phyloP scores from a whole-genome alignment of 2,797 vertebrate genomes.

The Micrastur ruficollis region DNA sequence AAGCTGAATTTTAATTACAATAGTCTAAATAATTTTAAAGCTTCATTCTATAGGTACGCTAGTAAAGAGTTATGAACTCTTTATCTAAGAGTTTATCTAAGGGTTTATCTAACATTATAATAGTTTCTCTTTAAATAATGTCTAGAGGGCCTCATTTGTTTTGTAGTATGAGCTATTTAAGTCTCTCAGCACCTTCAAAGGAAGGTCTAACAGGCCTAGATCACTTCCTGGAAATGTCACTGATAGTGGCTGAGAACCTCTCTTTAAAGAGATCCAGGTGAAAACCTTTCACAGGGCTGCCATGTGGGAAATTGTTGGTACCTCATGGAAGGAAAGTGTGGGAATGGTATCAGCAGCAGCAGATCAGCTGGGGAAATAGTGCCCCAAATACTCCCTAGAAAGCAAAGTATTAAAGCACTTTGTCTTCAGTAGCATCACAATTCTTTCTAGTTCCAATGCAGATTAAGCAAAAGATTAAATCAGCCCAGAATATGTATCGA shows the following conservation, averaged over 20 bases:
- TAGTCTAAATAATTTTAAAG: neutral
- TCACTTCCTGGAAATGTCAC: neutral
- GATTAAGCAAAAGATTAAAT: neutral
- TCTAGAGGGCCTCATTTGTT: neutral
- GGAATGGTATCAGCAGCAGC: neutral
- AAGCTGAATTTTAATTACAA: conserved; percentile 39
- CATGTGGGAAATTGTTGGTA: neutral
- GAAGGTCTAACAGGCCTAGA: neutral
- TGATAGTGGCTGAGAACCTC: neutral
- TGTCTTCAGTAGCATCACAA: neutral
- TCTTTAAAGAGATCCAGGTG: neutral
- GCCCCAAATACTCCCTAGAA: neutral
- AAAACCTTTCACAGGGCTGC: neutral
- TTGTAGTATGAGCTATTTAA: neutral
- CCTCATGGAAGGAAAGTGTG: neutral
- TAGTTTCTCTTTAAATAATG: neutral
- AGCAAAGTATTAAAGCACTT: neutral
- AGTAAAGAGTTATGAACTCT: neutral
- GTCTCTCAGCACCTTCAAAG: neutral
- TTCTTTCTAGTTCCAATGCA: neutral
- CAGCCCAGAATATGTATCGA: neutral
- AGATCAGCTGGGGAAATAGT: neutral
- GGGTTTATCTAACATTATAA: neutral
- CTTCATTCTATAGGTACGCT: neutral
- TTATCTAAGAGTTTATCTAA: too few relatives aligned